phyloP scores from a whole-genome alignment of 2,888 invertebrate genomes.

The Lepetodrilus schrolli region DNA sequence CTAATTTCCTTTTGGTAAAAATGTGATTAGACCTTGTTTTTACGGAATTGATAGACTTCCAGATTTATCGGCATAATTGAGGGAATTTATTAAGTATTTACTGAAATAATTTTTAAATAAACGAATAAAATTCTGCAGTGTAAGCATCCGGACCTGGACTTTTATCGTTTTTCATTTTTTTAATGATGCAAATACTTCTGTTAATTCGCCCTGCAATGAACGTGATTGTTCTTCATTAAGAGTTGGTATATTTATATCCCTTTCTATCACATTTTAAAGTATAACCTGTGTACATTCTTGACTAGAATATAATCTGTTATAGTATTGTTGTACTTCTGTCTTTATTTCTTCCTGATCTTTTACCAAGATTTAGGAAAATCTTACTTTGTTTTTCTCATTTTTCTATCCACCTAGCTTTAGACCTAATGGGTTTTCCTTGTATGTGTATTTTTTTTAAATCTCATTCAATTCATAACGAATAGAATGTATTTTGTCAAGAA shows the following conservation, averaged over 20 bases:
- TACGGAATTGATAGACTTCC: background rate
- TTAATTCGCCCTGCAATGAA: background rate
- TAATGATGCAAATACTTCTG: background rate
- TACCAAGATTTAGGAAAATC: background rate
- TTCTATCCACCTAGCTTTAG: conserved; percentile 5
- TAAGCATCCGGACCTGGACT: background rate
- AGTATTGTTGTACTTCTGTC: background rate
- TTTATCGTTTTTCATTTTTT: conserved; percentile 5
- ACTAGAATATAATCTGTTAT: background rate
- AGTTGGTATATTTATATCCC: background rate
- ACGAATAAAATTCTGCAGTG: background rate
- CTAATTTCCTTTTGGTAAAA: background rate
- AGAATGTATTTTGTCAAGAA: too few relatives aligned
- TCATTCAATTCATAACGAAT: too few relatives aligned
- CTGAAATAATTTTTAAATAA: background rate
- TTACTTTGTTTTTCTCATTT: background rate
- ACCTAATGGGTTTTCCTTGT: background rate
- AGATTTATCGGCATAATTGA: background rate
- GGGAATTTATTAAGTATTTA: background rate
- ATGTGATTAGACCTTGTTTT: background rate
- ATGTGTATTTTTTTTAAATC: background rate
- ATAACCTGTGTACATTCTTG: background rate
- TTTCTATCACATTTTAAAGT: background rate
- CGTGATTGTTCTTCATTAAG: background rate
- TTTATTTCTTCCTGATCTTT: background rate